Conservation (phyloP, 1,140 invertebrate genomes). For the Leptoteleia sp. region DNA sequence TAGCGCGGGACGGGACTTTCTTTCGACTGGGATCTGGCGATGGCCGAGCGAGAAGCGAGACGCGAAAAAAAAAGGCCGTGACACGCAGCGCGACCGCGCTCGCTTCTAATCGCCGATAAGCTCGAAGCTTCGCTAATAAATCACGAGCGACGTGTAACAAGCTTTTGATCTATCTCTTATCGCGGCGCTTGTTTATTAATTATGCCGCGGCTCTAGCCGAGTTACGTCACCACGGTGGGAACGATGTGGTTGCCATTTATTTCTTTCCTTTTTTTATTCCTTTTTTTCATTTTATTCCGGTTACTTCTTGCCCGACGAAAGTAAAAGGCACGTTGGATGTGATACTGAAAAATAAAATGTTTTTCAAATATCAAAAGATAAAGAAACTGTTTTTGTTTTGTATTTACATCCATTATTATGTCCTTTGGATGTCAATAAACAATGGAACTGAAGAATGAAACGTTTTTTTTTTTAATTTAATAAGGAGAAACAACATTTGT, state of each 20-base stretch:
- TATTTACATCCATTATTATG: too few relatives aligned
- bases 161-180: conserved; percentile 69
- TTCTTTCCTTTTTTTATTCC: background rate
- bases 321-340: too few relatives aligned
- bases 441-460: too few relatives aligned
- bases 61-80: conserved; percentile 14
- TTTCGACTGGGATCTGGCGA: conserved; percentile 25
- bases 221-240: background rate
- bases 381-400: too few relatives aligned
- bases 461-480: too few relatives aligned
- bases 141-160: conserved; percentile 67
- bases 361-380: too few relatives aligned
- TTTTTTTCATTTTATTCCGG: too few relatives aligned
- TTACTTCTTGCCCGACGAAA: too few relatives aligned
- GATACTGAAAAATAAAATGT: too few relatives aligned
- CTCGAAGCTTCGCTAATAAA: conserved; percentile 64
- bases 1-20: conserved; percentile 53
- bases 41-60: conserved; percentile 44
- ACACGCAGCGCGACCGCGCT: conserved; percentile 31
- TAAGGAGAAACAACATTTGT: too few relatives aligned
- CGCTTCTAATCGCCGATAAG: conserved; percentile 75
- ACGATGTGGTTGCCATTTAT: background rate
- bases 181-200: conserved; percentile 75
- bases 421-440: too few relatives aligned
- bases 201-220: conserved; percentile 29